A percentile compares a stretch with the other conserved stretches of the same genome.
Conservation (phyloP, 2,888 invertebrate genomes). For the Mythimna lalbum region DNA sequence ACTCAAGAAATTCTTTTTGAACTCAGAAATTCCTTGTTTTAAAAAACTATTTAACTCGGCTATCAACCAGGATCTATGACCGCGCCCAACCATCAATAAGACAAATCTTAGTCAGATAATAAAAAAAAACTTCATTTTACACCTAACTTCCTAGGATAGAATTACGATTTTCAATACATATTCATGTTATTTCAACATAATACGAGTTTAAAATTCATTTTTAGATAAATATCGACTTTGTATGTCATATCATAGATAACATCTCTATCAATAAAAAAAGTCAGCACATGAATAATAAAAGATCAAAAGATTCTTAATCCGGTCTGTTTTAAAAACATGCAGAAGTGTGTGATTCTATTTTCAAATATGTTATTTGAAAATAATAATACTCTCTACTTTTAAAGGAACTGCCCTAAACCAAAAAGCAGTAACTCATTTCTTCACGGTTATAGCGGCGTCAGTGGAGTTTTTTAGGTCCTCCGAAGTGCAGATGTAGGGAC, state of each 20-base stretch:
- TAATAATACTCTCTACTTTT: neutral
- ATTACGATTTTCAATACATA: slow-evolving; percentile 27
- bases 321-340: neutral
- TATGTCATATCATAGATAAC: slow-evolving; percentile 36
- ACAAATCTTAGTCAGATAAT: neutral
- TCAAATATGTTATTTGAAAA: slow-evolving; percentile 19
- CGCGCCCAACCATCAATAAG: neutral
- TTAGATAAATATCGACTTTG: slow-evolving; percentile 16
- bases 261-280: slow-evolving; percentile 27
- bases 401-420: too few relatives aligned
- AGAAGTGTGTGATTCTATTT: neutral
- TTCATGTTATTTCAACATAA: slow-evolving; percentile 23
- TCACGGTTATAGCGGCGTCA: too few relatives aligned
- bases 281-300: neutral
- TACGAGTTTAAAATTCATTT: slow-evolving; percentile 23
- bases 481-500: too few relatives aligned
- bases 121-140: slow-evolving; percentile 2
- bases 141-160: slow-evolving; percentile 33
- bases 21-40: too few relatives aligned
- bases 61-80: neutral
- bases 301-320: slow-evolving; percentile 31
- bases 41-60: neutral
- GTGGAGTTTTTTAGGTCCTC: too few relatives aligned
- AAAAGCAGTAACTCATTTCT: too few relatives aligned
- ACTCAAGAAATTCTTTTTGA: too few relatives aligned